These are phyloP conservation scores for Limonius californicus DNA, from an alignment of 1,140 invertebrate species.

Conservation along the genomic window DNA sequence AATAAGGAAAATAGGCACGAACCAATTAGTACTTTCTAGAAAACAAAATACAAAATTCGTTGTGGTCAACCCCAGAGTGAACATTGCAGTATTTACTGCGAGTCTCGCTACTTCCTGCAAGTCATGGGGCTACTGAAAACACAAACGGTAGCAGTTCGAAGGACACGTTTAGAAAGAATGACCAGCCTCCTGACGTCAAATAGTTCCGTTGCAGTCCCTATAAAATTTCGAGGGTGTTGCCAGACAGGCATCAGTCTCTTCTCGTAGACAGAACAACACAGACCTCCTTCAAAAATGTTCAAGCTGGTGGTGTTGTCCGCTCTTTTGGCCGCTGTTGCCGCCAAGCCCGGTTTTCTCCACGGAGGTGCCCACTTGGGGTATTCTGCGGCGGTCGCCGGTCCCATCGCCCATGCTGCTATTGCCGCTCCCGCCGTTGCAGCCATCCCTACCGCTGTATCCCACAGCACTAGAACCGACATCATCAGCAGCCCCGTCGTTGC, in stretches of 20 bases:
- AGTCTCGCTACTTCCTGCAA: neutral
- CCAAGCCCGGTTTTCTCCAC: conserved; percentile 1
- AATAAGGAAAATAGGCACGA: neutral
- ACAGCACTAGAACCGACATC: conserved; percentile 30
- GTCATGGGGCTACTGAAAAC: neutral
- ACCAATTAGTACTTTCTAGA: neutral
- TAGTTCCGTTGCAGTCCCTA: neutral
- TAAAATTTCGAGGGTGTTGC: neutral
- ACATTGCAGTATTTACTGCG: neutral
- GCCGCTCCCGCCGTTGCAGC: conserved; percentile 22
- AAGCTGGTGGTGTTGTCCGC: conserved; percentile 3
- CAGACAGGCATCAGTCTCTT: neutral
- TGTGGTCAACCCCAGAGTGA: neutral
- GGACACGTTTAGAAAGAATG: neutral
- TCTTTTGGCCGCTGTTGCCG: conserved; percentile 3
- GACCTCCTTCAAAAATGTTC: conserved; percentile 43
- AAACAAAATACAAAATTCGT: neutral
- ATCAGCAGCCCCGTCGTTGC: conserved; percentile 31
- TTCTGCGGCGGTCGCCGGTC: too few species aligned
- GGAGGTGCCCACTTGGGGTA: too few species aligned
- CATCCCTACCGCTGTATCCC: conserved; percentile 30
- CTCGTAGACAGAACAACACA: conserved; percentile 42
- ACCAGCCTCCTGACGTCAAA: neutral
- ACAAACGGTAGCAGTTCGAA: neutral
- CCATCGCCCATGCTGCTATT: conserved; percentile 39